Evolutionary conservation across 2,113 vertebrate species (phyloP), one percentile per base, ranked within the genome.

Genomic region (Cebidichthys violaceus): DNA sequence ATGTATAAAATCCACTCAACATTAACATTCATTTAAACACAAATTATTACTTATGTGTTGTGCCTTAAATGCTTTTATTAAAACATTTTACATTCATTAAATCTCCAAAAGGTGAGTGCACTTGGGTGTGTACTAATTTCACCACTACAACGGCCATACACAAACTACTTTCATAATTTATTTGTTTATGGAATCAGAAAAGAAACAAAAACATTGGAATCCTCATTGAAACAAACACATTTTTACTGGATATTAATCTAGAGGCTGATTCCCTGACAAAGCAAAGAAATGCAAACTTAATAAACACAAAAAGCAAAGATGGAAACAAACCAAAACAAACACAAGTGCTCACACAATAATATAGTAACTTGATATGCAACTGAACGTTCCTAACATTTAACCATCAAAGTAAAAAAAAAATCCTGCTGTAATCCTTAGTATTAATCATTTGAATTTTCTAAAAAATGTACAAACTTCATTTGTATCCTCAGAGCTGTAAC

Each of bases 131-230:
- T 61, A 67, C 37, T 11, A 18, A 75, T 35, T 67, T 50, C 66
- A 43, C n/a, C 41, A 81, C 15, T 24, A 66, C 57, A 67, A 69
- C 8, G 6, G 24, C 13, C 22, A 52, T 37, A 69, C 39, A 65
- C 43, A 33, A 76, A 70, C 29, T 24, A 54, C 2, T 79, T 77
- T 73, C 24, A 41, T 37, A 18, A 39, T 75, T 73, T 79, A 15
- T 66, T 90, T 90, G 9, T 90, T 86, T 57, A 87, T 89, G 71
- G 60, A 92, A 87, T 82, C 76, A 83, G 31, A 83, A 88, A 80
- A 89, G 45, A 88, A 80, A 87, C 9, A 77, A 11, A 72, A 70
- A 43, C 13, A 22, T 70, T 61, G 47, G 55, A 78, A 62, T 52
- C 22, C 68, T 29, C 1, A 35, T 62, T 50, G 13, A 78, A 45